Base-by-base conservation (phyloP, 2,888 invertebrate genomes). In the Epinotia brunnichana region DNA sequence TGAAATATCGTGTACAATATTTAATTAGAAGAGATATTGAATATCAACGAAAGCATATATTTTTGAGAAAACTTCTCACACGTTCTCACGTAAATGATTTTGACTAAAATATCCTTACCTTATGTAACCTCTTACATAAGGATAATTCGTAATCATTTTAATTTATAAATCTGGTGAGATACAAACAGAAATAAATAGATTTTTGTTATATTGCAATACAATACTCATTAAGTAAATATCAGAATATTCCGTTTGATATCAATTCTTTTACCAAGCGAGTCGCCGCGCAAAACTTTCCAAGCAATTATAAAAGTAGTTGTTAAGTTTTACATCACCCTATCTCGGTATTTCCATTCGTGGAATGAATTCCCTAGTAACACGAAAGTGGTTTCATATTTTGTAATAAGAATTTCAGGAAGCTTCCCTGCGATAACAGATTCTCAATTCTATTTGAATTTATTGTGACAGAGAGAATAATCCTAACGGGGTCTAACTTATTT, bases 241-340 rank as follows among this genome's bases (percentile, higher is more conserved):
- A 54, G 24, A 63, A 74, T 66, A 78, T 75, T 79, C 76, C 79
- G 80, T 80, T 80, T 77, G 79, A 80, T 82, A 83, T 83, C 81
- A 80, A 80, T 82, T 85, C 77, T 80, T 81, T 86, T 84, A 83
- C 85, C 85, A 83, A 74, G 77, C 64, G 67, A 48, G 57, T 69
- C 44, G 60, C 59, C 41, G 70, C 56, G 56, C 44, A 48, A 76
- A 90, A 90, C 85, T 90, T 90, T 86, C 79, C 83, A 84, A 85
- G 87, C 89, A 90, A 89, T 90, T 90, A 89, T 87, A 83, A 83
- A 90, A 90, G 89, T 88, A 90, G 89, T 89, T 86, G 82, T 82
- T 80, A 88, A 89, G 87, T 89, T 89, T 84, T 80, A 81, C 83
- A 85, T 84, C 83, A 83, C 82, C 83, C 83, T 80, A 82, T 81